Evolutionary conservation across 2,113 vertebrate genomes (phyloP), one percentile per base, ranked within the genome.

Genomic region (Naja naja): DNA sequence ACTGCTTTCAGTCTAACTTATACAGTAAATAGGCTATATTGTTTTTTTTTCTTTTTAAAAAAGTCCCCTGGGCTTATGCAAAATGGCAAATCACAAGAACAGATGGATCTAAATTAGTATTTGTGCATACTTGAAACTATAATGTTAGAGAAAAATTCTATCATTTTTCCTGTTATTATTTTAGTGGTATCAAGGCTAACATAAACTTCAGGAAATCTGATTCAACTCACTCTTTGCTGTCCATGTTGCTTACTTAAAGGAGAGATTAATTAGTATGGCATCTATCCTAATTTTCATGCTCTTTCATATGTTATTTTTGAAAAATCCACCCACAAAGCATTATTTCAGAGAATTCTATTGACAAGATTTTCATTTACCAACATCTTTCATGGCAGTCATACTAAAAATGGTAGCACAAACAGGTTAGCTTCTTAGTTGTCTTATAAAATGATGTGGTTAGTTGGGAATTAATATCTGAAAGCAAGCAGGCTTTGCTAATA

Each of bases 241-340:
- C 97, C 96, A 69, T 86, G 96, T 88, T 94, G 25, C 69, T 94
- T 96, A 1, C 92, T 95, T 94, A 89, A 94, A 92, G 93, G 86
- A 43, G 55, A 96, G 94, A 97, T 96, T 96, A 97, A 97, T 96
- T 94, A 96, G 52, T 87, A 86, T 97, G 96, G 96, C 95, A 96
- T 98, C 97, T 97, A 94, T 47, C 49, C 89, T 96, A 95, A 96
- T 96, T 95, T 87, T 96, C 96, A 81, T 94, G 94, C 94, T 96
- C 92, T 97, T 97, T 96, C 93, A 96, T 96, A 89, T 94, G 90
- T 91, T 0, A 81, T 85, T 95, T 96, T 95, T 94, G 47, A 69
- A 94, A 81, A 88, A 58, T 95, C 87, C 81, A 94, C 49, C 89
- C 94, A 88, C 90, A 96, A 96, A 92, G 22, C 14, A 86, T 92